Evolutionary conservation across 2,113 vertebrate species (phyloP).

Genomic region (Anser brachyrhynchus): DNA sequence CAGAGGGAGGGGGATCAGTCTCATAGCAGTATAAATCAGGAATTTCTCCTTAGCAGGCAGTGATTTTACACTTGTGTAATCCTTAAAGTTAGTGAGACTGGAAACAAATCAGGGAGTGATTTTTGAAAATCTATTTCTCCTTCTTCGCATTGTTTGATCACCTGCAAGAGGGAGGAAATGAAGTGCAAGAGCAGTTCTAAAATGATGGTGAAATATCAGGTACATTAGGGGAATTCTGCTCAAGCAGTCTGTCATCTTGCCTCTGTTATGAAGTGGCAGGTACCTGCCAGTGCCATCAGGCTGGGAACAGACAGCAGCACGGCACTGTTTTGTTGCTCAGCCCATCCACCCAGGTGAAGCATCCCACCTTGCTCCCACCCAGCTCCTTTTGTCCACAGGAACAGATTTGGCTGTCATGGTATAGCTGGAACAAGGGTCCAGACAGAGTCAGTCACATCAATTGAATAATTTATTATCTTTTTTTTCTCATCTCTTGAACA

Average conservation of each 20-base stretch:
- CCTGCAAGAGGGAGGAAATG: not conserved
- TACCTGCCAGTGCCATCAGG: not conserved
- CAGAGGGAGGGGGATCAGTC: not conserved
- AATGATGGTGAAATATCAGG: not conserved
- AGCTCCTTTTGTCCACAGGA: not conserved
- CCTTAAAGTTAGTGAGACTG: not conserved
- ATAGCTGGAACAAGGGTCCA: not conserved
- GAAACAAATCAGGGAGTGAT: not conserved
- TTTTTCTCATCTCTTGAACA: not conserved
- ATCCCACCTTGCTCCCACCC: not conserved
- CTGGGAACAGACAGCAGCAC: not conserved
- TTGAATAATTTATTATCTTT: not conserved
- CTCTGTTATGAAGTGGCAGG: not conserved
- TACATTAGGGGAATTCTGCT: not conserved
- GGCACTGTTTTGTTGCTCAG: not conserved
- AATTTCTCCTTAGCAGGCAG: not conserved
- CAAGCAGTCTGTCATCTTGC: not conserved
- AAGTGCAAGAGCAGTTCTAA: not conserved
- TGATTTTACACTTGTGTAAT: not conserved
- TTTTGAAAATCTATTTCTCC: not conserved
- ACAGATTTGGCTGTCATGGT: no score
- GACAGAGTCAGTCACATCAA: not conserved
- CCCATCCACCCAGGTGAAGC: not conserved
- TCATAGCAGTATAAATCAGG: not conserved
- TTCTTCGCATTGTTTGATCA: not conserved